Percentiles rank a stretch among this genome's conserved stretches.
phyloP scores from a whole-genome alignment of 2,113 vertebrate genomes.

The Phaethornis superciliosus region DNA sequence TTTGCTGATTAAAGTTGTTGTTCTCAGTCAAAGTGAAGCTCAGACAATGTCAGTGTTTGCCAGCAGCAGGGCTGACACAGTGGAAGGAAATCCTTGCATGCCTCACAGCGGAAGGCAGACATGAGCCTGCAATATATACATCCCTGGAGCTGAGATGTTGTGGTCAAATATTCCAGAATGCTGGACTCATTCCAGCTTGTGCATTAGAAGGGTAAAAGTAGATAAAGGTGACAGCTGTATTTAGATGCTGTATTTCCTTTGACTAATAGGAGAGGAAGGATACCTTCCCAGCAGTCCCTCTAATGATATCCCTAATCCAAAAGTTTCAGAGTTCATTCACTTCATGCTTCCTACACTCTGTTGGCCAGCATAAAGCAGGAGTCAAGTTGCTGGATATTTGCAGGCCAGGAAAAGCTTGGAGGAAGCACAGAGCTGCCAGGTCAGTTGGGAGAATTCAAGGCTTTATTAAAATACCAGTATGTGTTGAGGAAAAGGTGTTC shows the following conservation, averaged over 20 bases:
- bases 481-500: background rate
- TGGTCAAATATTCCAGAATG: background rate
- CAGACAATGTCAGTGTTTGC: slow-evolving; percentile 26
- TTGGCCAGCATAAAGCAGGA: background rate
- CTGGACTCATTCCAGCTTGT: slow-evolving; percentile 37
- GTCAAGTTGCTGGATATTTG: background rate
- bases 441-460: background rate
- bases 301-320: background rate
- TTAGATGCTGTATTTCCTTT: slow-evolving; percentile 34
- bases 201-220: background rate
- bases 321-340: background rate
- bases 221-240: slow-evolving; percentile 30
- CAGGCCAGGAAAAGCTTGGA: background rate
- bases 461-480: background rate
- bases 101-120: slow-evolving; percentile 41
- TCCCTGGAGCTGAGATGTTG: slow-evolving; percentile 57
- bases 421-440: background rate
- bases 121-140: background rate
- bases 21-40: slow-evolving; percentile 38
- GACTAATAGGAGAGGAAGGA: background rate
- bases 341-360: accelerated
- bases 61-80: slow-evolving; percentile 9
- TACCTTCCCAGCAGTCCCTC: background rate
- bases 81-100: slow-evolving; percentile 67
- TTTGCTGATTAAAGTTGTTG: slow-evolving; percentile 62